These are phyloP conservation scores for Drosophila arizonae DNA, from an alignment of 1,140 invertebrate genomes.

Conservation along the genomic window DNA sequence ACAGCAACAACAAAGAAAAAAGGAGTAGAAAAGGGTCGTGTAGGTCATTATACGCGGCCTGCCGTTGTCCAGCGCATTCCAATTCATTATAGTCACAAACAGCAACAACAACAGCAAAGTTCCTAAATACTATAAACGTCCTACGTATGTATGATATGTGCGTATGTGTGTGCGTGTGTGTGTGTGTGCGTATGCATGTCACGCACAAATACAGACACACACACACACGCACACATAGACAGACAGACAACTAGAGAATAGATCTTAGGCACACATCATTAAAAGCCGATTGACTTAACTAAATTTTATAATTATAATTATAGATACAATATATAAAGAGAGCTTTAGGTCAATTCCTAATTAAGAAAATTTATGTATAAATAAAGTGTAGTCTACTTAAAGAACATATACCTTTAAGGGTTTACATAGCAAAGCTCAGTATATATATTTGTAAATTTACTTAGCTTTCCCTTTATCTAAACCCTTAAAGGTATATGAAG, in stretches of 20 bases:
- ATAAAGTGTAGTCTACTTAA: too few species aligned
- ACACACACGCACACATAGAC: slow-evolving; percentile 6
- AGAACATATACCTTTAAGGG: too few species aligned
- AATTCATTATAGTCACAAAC: slow-evolving; percentile 66
- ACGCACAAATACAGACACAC: slow-evolving; percentile 7
- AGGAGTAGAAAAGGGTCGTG: slow-evolving; percentile 46
- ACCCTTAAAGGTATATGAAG: too few species aligned
- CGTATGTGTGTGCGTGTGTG: neutral
- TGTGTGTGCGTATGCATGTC: slow-evolving; percentile 13
- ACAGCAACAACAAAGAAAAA: neutral
- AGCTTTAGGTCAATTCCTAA: too few species aligned
- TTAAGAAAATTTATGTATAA: too few species aligned
- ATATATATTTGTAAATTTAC: too few species aligned
- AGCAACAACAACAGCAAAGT: slow-evolving; percentile 27
- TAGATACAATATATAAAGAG: too few species aligned
- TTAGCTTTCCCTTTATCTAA: too few species aligned
- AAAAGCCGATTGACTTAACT: slow-evolving; percentile 63
- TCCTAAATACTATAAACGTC: slow-evolving; percentile 29
- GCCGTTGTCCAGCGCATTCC: slow-evolving; percentile 53
- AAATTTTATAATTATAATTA: slow-evolving; percentile 20
- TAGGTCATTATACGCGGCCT: slow-evolving; percentile 59
- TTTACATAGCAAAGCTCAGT: too few species aligned
- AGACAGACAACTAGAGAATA: neutral
- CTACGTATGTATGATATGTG: slow-evolving; percentile 8
- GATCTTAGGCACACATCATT: slow-evolving; percentile 36